A percentile compares a stretch with the other conserved stretches of the same genome.
Conservation (phyloP, 2,113 vertebrate genomes). For the Lamprotornis superbus region DNA sequence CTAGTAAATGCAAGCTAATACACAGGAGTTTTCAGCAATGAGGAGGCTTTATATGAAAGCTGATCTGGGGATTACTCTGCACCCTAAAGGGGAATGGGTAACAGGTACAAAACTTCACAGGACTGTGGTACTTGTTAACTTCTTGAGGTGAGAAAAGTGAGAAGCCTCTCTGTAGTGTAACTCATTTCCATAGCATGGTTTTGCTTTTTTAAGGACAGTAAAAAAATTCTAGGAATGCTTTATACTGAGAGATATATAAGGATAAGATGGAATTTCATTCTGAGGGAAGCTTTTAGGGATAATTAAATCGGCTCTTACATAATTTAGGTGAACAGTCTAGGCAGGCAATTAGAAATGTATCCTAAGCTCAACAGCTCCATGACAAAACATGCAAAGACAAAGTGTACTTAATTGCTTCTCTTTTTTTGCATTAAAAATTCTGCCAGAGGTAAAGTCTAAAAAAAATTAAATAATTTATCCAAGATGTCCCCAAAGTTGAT, state of each 20-base stretch:
- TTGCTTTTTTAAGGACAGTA: neutral
- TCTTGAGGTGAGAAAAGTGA: neutral
- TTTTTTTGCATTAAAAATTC: neutral
- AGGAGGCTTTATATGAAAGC: neutral
- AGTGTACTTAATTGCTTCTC: neutral
- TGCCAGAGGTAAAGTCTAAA: neutral
- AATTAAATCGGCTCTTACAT: constrained; percentile 34
- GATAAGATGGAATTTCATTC: neutral
- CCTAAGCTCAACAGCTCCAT: neutral
- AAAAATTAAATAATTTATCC: neutral
- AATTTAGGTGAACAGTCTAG: neutral
- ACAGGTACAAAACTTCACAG: neutral
- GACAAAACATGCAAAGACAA: neutral
- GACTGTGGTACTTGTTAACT: neutral
- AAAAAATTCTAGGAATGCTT: neutral
- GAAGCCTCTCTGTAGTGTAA: neutral
- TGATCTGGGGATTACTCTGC: neutral
- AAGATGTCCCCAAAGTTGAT: neutral
- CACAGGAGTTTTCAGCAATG: neutral
- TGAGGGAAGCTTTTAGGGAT: constrained; percentile 14
- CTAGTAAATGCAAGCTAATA: neutral
- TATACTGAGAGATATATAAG: neutral
- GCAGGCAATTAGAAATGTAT: neutral
- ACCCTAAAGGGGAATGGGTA: neutral
- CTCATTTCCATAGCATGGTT: neutral